Base-by-base conservation (phyloP, 2,113 vertebrate species). In the Gobiocypris rarus region DNA sequence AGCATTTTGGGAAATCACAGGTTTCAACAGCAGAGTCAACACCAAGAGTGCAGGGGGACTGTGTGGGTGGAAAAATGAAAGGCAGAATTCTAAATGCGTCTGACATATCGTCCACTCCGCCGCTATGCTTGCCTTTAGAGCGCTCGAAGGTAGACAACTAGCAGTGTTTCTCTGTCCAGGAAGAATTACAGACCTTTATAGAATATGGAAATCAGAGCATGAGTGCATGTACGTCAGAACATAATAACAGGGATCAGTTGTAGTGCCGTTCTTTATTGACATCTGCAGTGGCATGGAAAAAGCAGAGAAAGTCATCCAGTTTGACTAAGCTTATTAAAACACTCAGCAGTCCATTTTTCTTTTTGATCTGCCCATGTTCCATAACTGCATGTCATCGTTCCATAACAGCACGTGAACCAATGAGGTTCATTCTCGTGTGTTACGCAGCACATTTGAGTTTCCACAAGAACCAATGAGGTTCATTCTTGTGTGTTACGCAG, bases 41-140 rank as follows among this genome's bases (percentile, higher is more conserved):
- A 91, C 88, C 90, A 85, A 91, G 86, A 85, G 90, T 87, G 92
- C 88, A 86, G 89, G 88, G 92, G 90, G 91, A 90, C 89, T 92
- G 92, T 87, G 93, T 93, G 93, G 92, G 93, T 85, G 91, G 92
- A 89, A 89, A 90, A 87, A 94, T 93, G 89, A 93, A 93, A 93
- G 92, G 93, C 92, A 93, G 92, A 89, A 94, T 92, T 94, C 92
- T 93, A 93, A 94, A 93, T 92, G 90, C 91, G 89, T 92, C 90
- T 93, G 93, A 93, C 91, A 93, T 86, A 90, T 88, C 85, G 88
- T 92, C 92, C 91, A 90, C 89, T 26, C 75, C 89, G 89, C 88
- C 86, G 84, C 87, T 24, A 85, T 77, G 86, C 87, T 92, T 91
- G 63, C 91, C 90, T 89, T 54, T 87, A 28, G 86, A 90, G 91